phyloP scores from a whole-genome alignment of 35 echinoderm and acorn worm genomes.

The Heliocidaris tuberculata region DNA sequence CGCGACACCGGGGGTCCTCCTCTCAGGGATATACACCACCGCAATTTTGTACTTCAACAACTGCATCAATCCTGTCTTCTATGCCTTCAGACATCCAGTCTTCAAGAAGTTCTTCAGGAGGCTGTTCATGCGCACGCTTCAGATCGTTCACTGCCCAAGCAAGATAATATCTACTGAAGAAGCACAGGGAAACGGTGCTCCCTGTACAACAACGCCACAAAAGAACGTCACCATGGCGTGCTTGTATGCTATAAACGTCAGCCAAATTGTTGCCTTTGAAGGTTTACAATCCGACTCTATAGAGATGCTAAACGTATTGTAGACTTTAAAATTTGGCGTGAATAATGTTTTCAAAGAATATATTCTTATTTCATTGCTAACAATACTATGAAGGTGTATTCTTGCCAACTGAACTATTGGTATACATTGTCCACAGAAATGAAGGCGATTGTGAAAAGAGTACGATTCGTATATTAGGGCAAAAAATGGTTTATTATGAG shows the following conservation, averaged over 20 bases:
- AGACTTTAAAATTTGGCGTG: neutral
- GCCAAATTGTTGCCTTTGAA: neutral
- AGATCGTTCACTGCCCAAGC: neutral
- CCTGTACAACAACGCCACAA: neutral
- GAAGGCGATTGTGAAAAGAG: too few relatives aligned
- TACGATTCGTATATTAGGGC: too few relatives aligned
- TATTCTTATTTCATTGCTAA: too few relatives aligned
- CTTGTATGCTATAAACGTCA: slow-evolving; percentile 17
- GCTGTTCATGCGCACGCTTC: neutral
- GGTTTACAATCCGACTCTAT: neutral
- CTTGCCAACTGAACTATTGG: too few relatives aligned
- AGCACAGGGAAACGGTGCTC: neutral
- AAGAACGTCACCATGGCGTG: neutral
- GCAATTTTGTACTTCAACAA: slow-evolving; percentile 37
- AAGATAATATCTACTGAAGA: neutral
- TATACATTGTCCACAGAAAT: too few relatives aligned
- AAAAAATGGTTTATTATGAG: too few relatives aligned
- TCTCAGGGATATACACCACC: slow-evolving; percentile 21
- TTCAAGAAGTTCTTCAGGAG: slow-evolving; percentile 15
- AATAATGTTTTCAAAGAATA: too few relatives aligned
- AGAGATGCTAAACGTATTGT: neutral
- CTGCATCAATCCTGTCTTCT: slow-evolving; percentile 41
- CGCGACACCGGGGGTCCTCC: neutral
- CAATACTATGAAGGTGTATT: too few relatives aligned
- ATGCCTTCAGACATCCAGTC: slow-evolving; percentile 43